phyloP scores from a whole-genome alignment of 2,888 invertebrate genomes.

The Maniola hyperantus region DNA sequence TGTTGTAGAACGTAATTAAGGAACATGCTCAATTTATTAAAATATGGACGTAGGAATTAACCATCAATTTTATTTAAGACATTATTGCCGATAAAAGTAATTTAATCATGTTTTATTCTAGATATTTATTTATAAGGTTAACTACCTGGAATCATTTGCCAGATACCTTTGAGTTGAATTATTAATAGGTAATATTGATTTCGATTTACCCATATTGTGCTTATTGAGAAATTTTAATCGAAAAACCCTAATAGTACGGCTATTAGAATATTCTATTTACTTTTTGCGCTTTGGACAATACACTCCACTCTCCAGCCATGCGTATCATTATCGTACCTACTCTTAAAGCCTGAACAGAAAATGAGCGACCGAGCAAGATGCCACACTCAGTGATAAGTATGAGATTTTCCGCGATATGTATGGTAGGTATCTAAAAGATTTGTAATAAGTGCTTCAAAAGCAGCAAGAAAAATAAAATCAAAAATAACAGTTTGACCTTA shows the following conservation, averaged over 20 bases:
- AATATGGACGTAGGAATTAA: neutral
- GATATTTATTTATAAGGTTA: too few relatives aligned
- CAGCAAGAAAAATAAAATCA: too few relatives aligned
- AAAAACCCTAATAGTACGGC: conserved; percentile 1
- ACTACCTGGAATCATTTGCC: too few relatives aligned
- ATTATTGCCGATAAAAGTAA: neutral
- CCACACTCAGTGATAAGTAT: too few relatives aligned
- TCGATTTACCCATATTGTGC: neutral
- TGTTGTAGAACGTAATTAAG: conserved; percentile 31
- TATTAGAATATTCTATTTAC: conserved; percentile 15
- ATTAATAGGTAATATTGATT: neutral
- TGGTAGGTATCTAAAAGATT: too few relatives aligned
- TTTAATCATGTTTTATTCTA: too few relatives aligned
- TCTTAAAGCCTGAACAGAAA: neutral
- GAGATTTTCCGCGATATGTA: too few relatives aligned
- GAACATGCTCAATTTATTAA: conserved; percentile 27
- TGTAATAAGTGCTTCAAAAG: too few relatives aligned
- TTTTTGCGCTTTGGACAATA: conserved; percentile 13
- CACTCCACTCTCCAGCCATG: conserved; percentile 7
- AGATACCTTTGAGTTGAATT: too few relatives aligned
- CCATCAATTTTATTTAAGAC: neutral
- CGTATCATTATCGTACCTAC: conserved; percentile 9
- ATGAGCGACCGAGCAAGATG: neutral
- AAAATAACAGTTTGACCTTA: too few relatives aligned
- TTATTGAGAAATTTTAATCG: neutral